Evolutionary conservation across 2,888 invertebrate genomes (phyloP), one percentile per base, ranked within the genome.

Genomic region (Sinelater perroti): DNA sequence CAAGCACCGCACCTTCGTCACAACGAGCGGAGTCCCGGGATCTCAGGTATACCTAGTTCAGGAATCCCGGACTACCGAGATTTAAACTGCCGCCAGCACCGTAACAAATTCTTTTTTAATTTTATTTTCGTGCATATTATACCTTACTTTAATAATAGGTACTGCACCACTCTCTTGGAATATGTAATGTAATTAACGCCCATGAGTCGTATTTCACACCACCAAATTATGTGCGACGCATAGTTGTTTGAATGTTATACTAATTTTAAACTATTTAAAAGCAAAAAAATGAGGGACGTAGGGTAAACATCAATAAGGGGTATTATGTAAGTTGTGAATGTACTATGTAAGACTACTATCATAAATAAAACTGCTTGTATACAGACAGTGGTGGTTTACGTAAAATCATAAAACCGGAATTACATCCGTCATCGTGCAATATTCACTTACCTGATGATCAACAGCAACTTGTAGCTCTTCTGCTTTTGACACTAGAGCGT

Each of bases 1-100:
- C 83, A 97, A 97, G 86, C 97, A 97, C 85, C 95, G 97, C 84
- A 93, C 95, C 80, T 95, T 95, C 82, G 95, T 95, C 76, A 95
- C 95, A 84, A 93, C 94, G 79, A 92, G 91, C 80, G 88, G 91
- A 71, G 91, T 93, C 73, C 94, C 94, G 80, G 93, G 93, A 74
- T 93, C 93, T 76, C 91, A 91, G 82, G 92, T 93, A 73, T 93
- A 93, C 82, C 85, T 93, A 79, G 93, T 93, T 69, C 91, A 92
- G 83, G 93, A 93, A 82, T 88, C 90, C 78, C 89, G 84, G 72
- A 72, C 75, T 61, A 61, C 73, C 61, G 70, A 75, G 67, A 74
- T 73, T 47, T 75, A 75, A 75, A 60, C 65, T 62, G 67, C 67
- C 64, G 64, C 59, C 61, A 64, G 61, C 57, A 44, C 51, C 51